Conservation (phyloP, 1,140 invertebrate genomes). For the Drosophila nigrodunni region DNA sequence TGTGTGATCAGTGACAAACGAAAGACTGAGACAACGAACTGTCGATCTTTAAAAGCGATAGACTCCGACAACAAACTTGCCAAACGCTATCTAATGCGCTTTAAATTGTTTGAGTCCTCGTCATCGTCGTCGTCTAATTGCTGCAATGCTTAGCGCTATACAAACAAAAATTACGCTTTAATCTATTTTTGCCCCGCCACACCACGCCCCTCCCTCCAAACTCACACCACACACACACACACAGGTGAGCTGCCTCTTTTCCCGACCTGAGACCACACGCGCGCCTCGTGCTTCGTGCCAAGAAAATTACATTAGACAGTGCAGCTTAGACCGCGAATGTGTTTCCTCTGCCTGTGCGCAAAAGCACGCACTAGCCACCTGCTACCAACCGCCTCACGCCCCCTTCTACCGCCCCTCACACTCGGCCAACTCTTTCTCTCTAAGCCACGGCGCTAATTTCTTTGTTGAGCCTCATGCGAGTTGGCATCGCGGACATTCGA, state of each 20-base stretch:
- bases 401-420: background rate
- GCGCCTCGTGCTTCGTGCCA: slow-evolving; percentile 51
- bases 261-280: slow-evolving; percentile 62
- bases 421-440: background rate
- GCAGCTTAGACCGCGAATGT: slow-evolving; percentile 13
- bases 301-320: slow-evolving; percentile 78
- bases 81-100: slow-evolving; percentile 78
- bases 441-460: slow-evolving; percentile 67
- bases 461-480: slow-evolving; percentile 78
- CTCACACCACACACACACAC: slow-evolving; percentile 3
- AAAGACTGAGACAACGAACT: slow-evolving; percentile 72
- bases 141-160: slow-evolving; percentile 67
- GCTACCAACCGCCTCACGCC: slow-evolving; percentile 10
- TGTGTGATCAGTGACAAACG: slow-evolving; percentile 12
- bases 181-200: slow-evolving; percentile 70
- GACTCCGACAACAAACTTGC: slow-evolving; percentile 74
- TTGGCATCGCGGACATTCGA: slow-evolving; percentile 73
- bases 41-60: slow-evolving; percentile 36
- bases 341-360: slow-evolving; percentile 10
- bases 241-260: slow-evolving; percentile 50
- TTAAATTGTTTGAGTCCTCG: slow-evolving; percentile 65
- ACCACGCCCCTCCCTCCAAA: slow-evolving; percentile 2
- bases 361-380: slow-evolving; percentile 43
- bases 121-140: slow-evolving; percentile 55
- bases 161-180: slow-evolving; percentile 83